Conservation (phyloP, 2,888 invertebrate genomes). For the Phragmatobia fuliginosa region DNA sequence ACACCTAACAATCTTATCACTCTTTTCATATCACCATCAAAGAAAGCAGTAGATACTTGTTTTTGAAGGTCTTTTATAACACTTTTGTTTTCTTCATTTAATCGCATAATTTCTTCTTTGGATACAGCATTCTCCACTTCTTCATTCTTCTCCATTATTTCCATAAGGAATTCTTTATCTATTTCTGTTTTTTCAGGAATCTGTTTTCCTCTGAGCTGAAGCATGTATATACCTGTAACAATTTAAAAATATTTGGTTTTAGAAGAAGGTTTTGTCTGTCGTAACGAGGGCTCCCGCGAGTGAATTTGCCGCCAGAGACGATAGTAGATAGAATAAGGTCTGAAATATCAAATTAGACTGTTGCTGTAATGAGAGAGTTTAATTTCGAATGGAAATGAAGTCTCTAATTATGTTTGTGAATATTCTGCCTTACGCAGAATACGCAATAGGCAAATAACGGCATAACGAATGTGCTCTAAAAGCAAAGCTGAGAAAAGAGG, state of each 20-base stretch:
- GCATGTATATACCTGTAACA: conserved; percentile 90
- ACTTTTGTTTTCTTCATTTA: conserved; percentile 87
- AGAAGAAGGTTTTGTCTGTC: too few relatives aligned
- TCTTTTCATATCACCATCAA: conserved; percentile 86
- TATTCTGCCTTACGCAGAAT: too few relatives aligned
- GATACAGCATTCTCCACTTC: conserved; percentile 90
- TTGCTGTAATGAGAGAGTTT: too few relatives aligned
- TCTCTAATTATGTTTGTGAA: too few relatives aligned
- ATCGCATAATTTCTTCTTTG: conserved; percentile 84
- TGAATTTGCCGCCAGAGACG: too few relatives aligned
- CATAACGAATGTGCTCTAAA: too few relatives aligned
- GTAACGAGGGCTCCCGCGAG: too few relatives aligned
- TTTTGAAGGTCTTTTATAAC: conserved; percentile 84
- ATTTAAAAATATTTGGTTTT: background rate
- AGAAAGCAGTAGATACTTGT: conserved; percentile 89
- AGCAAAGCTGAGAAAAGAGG: too few relatives aligned
- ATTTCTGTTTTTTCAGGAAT: conserved; percentile 89
- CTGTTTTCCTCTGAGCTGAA: conserved; percentile 89
- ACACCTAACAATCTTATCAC: conserved; percentile 90
- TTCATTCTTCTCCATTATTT: conserved; percentile 97
- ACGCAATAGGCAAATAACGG: too few relatives aligned
- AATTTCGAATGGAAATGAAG: too few relatives aligned
- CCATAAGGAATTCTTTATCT: conserved; percentile 90
- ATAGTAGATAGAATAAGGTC: too few relatives aligned
- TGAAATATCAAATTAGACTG: too few relatives aligned